These are phyloP conservation scores for Plumapathes pennacea DNA, from an alignment of 92 coral and sea anemone species.

Conservation along the genomic window DNA sequence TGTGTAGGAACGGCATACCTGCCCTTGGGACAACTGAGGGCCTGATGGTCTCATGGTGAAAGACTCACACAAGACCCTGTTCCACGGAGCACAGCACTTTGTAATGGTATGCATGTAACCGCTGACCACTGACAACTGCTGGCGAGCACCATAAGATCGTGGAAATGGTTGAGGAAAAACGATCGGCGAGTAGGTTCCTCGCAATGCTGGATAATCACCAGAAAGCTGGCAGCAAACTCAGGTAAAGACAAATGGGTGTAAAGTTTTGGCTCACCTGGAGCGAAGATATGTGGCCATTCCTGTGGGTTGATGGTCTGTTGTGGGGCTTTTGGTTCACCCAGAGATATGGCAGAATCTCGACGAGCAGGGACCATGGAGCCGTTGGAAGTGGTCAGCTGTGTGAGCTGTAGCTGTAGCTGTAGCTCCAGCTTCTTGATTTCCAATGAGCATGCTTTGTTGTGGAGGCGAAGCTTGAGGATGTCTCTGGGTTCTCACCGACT, in stretches of 20 bases:
- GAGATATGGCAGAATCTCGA: too few relatives aligned
- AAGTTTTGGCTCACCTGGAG: slow-evolving; percentile 19
- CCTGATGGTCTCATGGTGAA: slow-evolving; percentile 3
- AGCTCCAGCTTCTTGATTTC: too few relatives aligned
- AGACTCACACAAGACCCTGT: slow-evolving; percentile 1
- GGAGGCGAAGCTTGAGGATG: too few relatives aligned
- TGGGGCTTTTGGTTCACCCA: too few relatives aligned
- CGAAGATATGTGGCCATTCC: slow-evolving; percentile 10
- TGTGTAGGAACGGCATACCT: neutral
- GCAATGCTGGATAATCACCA: neutral
- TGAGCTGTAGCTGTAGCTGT: too few relatives aligned
- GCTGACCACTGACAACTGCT: slow-evolving; percentile 17
- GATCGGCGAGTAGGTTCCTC: too few relatives aligned
- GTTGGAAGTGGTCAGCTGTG: too few relatives aligned
- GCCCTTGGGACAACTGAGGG: neutral
- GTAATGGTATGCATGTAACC: neutral
- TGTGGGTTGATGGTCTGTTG: too few relatives aligned
- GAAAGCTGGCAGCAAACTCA: slow-evolving; percentile 1
- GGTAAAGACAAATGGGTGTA: neutral
- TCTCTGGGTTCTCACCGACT: too few relatives aligned
- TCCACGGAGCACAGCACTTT: slow-evolving; percentile 2
- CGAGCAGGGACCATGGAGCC: too few relatives aligned
- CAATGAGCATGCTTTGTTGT: too few relatives aligned
- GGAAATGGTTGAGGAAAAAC: neutral
- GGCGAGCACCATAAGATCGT: neutral